Base-by-base conservation (phyloP, 2,797 vertebrate species). In the Lophotriccus pileatus region DNA sequence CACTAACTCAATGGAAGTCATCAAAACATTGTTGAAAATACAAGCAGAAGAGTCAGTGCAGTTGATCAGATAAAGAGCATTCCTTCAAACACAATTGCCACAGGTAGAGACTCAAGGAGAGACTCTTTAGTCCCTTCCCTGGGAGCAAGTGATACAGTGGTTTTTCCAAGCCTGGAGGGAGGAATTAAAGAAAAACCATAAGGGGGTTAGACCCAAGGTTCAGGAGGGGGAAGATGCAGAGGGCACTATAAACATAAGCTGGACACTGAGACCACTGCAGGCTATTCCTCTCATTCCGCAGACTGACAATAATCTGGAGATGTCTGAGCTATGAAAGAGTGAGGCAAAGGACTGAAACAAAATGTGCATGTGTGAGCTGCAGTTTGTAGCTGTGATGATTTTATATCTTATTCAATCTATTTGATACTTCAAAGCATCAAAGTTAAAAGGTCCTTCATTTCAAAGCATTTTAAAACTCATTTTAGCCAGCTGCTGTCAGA, bases 251-350 rank as follows among this genome's bases (percentile, higher is more conserved):
- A 87, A 79, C 34, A n/a, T 15, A 56, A 41, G 12, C 49, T 59
- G 49, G 39, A 67, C 68, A 67, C 28, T 28, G 49, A 85, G 55
- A 74, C 28, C 69, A 72, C 16, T 58, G 43, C 59, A 78, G 50
- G 73, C 37, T 86, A 34, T 50, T 91, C 46, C 46, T 87, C 39
- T 43, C 66, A 73, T 80, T 72, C 53, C 53, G 59, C 0, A 82
- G 55, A 83, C 7, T 39, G 46, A 81, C 66, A 90, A 44, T 55
- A 72, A 90, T 16, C 69, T 78, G 79, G 87, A 90, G 46, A 62
- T 23, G 17, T 30, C 73, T 91, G 84, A 94, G 91, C 90, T 94
- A 92, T 88, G 87, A 89, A 89, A 95, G 86, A 82, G 44, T 68
- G 34, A 92, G 53, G 74, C 58, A 47, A 93, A 94, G 84, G 87